phyloP scores from a whole-genome alignment of 2,888 invertebrate species.

The Ormia ochracea region DNA sequence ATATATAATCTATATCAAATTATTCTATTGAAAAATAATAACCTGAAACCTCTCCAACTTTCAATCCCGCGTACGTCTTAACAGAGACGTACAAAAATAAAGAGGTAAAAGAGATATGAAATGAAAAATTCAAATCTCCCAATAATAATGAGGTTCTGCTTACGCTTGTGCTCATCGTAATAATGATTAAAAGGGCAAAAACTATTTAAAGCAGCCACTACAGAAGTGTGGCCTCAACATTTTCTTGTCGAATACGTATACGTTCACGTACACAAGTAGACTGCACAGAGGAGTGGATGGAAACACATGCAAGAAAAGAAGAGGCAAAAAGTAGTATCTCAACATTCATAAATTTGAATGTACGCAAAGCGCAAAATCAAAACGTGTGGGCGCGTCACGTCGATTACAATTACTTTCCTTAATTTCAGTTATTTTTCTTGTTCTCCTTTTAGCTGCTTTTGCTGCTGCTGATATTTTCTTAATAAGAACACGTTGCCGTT shows the following conservation, averaged over 20 bases:
- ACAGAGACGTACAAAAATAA: neutral
- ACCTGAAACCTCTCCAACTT: too few species aligned
- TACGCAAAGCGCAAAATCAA: constrained; percentile 30
- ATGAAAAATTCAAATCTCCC: neutral
- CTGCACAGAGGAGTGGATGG: neutral
- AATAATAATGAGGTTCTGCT: neutral
- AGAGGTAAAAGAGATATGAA: neutral
- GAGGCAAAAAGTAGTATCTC: neutral
- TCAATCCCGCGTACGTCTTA: too few species aligned
- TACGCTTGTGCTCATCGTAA: neutral
- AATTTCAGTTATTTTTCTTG: constrained; percentile 45
- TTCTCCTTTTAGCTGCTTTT: neutral
- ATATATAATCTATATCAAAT: too few species aligned
- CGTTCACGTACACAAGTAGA: constrained; percentile 9
- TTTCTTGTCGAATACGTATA: neutral
- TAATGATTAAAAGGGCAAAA: neutral
- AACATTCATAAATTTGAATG: constrained; percentile 38
- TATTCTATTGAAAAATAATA: too few species aligned
- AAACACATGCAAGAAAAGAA: neutral
- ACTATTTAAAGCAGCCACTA: neutral
- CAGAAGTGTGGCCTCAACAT: constrained; percentile 10
- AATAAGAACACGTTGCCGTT: constrained; percentile 18
- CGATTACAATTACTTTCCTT: constrained; percentile 54
- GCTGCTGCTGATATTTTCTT: neutral
- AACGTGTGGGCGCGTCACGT: constrained; percentile 55